Evolutionary conservation across 2,888 invertebrate genomes (phyloP).

Genomic region (Trachelus iudaicus): DNA sequence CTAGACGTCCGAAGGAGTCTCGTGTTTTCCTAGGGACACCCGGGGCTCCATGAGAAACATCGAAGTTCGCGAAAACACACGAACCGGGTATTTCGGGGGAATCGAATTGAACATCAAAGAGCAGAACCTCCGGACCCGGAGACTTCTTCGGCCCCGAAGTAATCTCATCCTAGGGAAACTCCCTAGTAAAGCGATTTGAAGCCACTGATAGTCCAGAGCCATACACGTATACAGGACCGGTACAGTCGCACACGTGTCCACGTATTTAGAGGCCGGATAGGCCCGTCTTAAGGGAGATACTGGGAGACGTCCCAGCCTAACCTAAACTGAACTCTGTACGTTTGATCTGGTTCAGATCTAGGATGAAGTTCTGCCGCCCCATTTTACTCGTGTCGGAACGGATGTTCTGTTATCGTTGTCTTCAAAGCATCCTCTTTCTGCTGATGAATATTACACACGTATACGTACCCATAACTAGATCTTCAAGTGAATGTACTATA

Average conservation of each 20-base stretch:
- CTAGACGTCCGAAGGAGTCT: not conserved
- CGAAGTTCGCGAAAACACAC: not conserved
- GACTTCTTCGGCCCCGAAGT: not conserved
- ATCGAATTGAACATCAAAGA: conserved; percentile 5
- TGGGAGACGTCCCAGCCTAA: not conserved
- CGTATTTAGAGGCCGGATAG: not conserved
- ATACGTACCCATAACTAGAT: not conserved
- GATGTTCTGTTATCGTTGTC: not conserved
- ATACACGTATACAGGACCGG: not conserved
- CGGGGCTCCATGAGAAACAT: not conserved
- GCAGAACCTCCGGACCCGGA: not conserved
- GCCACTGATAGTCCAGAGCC: not conserved
- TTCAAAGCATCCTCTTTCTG: not conserved
- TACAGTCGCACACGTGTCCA: not conserved
- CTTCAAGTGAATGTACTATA: not conserved
- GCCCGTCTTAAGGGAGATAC: not conserved
- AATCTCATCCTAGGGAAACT: not conserved
- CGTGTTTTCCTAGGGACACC: not conserved
- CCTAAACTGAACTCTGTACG: not conserved
- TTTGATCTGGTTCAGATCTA: not conserved
- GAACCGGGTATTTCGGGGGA: not conserved
- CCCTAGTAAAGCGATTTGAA: not conserved
- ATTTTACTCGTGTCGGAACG: not conserved
- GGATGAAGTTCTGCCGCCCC: too few species aligned
- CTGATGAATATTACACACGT: not conserved